Conservation (phyloP, 1,140 invertebrate genomes). For the Melitaea cinxia region DNA sequence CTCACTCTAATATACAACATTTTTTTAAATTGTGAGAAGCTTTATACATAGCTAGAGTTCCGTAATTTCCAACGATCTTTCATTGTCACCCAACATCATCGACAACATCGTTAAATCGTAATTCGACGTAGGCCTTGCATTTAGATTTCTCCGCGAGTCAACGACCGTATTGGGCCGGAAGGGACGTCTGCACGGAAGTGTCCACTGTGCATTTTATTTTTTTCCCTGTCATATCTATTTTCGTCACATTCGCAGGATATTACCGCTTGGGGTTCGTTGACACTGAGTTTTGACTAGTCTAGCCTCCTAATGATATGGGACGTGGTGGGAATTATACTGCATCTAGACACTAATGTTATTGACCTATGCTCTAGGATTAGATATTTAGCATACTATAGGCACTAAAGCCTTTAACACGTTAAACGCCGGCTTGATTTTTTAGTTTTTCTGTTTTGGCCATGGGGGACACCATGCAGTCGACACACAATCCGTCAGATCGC, state of each 20-base stretch:
- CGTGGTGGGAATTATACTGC: conserved; percentile 13
- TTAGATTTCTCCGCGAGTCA: conserved; percentile 42
- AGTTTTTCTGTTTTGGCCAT: no score
- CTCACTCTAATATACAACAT: no score
- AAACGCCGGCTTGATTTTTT: no score
- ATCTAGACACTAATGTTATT: conserved; percentile 1
- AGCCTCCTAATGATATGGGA: conserved; percentile 28
- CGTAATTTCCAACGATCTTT: no score
- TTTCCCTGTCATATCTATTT: conserved; percentile 43
- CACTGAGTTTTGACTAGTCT: conserved; percentile 30
- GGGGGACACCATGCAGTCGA: no score
- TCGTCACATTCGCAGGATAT: conserved; percentile 47
- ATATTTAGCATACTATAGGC: no score
- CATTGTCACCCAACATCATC: not conserved
- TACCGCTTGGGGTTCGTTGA: conserved; percentile 34
- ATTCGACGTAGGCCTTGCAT: conserved; percentile 44
- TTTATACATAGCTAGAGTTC: no score
- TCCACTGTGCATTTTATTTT: conserved; percentile 47
- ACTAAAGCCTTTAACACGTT: not conserved
- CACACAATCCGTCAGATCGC: no score
- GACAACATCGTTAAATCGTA: conserved; percentile 45
- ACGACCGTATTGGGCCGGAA: conserved; percentile 40
- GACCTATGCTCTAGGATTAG: conserved; percentile 4
- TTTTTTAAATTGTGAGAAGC: no score
- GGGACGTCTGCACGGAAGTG: conserved; percentile 44